Base-by-base conservation (phyloP, 64 coral and sea anemone species). In the Pachyseris speciosa region DNA sequence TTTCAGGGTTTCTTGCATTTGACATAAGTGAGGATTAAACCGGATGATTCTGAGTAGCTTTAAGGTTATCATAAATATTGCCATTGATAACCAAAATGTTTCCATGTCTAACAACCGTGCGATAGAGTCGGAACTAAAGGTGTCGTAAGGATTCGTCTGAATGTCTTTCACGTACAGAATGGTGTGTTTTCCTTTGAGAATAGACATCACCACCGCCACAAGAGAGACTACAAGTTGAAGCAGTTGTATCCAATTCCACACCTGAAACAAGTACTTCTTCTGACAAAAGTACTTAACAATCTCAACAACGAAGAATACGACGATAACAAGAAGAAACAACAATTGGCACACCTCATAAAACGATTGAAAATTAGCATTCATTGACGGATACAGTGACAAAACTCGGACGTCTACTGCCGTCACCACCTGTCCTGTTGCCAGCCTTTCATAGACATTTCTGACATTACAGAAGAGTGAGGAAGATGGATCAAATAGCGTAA, bases 181-280 rank as follows among this genome's bases (percentile, higher is more conserved):
- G 30, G 79, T 80, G 25, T 64, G 34, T n/a, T n/a, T n/a, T n/a
- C n/a, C n/a, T n/a, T n/a, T n/a, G n/a, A n/a, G n/a, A n/a, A n/a
- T n/a, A n/a, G 48, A 78, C 13, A 80, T 37, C 16, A 33, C 39
- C 1, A 69, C 29, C 8, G 88, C 88, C 5, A 65, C 24, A 20
- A 80, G 1, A 4, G 88, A 63, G 16, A 55, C 64, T 28, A 90
- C 17, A 34, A 90, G 63, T n/a, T n/a, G n/a, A n/a, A n/a, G n/a
- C n/a, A n/a, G n/a, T n/a, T n/a, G n/a, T n/a, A n/a, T n/a, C n/a
- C 88, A 81, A 42, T 90, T 90, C 88, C 88, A 81, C 22, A 90
- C 9, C 38, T 69, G 17, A 1, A 41, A 48, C 3, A 90, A 47
- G 40, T 90, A 80, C 6, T 31, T 7, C 29, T 81, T 81, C 63